A percentile compares a stretch with the other conserved stretches of the same genome.
Conservation (phyloP, 2,113 vertebrate species). For the Vombatus ursinus region DNA sequence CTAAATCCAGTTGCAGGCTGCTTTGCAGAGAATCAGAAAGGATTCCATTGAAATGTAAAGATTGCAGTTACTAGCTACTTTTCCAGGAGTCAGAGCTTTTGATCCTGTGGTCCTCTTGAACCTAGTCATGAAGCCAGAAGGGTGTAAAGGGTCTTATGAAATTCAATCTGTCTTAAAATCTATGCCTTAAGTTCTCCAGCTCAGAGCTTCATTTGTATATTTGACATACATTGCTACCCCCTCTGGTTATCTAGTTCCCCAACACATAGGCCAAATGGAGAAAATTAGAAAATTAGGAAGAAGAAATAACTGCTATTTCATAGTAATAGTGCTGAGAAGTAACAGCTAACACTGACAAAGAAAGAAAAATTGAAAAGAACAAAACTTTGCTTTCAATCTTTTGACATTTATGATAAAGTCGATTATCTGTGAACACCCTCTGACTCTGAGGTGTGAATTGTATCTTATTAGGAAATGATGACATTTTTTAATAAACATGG, state of each 20-base stretch:
- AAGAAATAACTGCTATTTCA: neutral
- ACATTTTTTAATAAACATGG: neutral
- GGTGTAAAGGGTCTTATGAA: neutral
- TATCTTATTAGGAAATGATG: neutral
- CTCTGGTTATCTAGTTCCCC: neutral
- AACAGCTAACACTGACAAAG: neutral
- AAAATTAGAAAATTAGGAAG: neutral
- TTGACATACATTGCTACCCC: neutral
- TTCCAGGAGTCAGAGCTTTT: neutral
- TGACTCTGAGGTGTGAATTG: neutral
- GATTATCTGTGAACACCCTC: no score
- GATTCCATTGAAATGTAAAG: neutral
- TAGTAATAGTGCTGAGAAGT: neutral
- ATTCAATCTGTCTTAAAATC: neutral
- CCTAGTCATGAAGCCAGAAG: neutral
- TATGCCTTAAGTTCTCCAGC: neutral
- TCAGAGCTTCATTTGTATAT: neutral
- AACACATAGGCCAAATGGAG: neutral
- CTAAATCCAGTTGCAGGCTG: neutral
- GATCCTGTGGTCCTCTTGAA: neutral
- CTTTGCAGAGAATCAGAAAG: neutral
- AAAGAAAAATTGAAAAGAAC: neutral
- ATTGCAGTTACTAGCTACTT: neutral
- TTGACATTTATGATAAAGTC: neutral
- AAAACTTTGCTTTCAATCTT: neutral